Conservation (phyloP, 2,797 vertebrate genomes). For the Syndactyla subalaris region DNA sequence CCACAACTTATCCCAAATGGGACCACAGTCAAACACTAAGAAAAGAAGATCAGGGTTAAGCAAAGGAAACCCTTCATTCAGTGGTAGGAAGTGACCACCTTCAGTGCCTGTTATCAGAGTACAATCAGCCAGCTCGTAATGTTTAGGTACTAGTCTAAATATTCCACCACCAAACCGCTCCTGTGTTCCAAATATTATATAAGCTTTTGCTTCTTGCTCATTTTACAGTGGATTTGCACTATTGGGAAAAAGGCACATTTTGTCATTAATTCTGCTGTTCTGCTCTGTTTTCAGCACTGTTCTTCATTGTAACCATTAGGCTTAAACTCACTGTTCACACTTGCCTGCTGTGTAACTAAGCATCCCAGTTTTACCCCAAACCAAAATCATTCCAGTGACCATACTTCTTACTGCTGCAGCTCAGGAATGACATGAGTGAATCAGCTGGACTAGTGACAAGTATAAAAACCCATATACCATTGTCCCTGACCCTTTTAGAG, state of each 20-base stretch:
- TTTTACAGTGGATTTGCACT: background rate
- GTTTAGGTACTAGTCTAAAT: background rate
- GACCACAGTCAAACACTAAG: background rate
- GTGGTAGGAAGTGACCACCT: background rate
- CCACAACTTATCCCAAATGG: background rate
- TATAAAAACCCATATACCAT: background rate
- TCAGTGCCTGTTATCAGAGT: background rate
- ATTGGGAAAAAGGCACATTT: background rate
- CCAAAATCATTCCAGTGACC: background rate
- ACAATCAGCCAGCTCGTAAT: background rate
- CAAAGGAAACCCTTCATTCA: background rate
- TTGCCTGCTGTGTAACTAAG: background rate
- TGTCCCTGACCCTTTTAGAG: background rate
- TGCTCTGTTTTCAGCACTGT: background rate
- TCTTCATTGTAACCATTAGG: background rate
- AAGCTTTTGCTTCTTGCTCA: background rate
- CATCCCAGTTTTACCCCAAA: background rate
- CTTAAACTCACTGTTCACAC: background rate
- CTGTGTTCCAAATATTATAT: background rate
- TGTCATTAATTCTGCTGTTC: background rate
- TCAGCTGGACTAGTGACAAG: background rate
- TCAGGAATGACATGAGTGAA: background rate
- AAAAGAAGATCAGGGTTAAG: background rate
- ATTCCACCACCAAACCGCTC: background rate
- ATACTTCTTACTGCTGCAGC: background rate